Conservation (phyloP, 2,797 vertebrate species). For the Ctenochaetus hawaiiensis region DNA sequence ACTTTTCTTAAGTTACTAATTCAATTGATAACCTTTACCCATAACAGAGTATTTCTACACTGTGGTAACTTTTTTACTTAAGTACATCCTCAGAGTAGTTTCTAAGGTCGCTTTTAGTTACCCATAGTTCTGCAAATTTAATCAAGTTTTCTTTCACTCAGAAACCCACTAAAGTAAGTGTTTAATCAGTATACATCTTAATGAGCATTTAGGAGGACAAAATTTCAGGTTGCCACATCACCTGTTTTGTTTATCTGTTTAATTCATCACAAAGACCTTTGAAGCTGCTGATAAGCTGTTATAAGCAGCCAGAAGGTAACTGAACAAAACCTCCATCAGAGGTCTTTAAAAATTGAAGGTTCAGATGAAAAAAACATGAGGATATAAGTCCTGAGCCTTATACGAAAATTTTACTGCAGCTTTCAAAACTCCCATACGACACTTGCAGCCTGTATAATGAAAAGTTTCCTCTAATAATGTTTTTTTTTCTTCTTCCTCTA, state of each 20-base stretch:
- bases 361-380: neutral
- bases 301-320: neutral
- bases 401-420: neutral
- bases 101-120: neutral
- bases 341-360: neutral
- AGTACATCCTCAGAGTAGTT: neutral
- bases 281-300: neutral
- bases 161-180: neutral
- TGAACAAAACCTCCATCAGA: neutral
- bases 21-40: no score
- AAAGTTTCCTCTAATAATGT: neutral
- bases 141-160: neutral
- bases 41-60: no score
- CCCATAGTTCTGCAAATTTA: neutral
- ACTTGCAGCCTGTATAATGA: neutral
- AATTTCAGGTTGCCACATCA: neutral
- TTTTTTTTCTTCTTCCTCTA: no score
- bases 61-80: neutral
- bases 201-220: neutral
- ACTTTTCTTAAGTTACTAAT: no score
- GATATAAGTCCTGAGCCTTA: neutral
- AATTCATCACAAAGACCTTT: neutral
- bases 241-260: neutral
- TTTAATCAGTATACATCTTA: neutral
- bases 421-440: neutral